Evolutionary conservation across 2,797 vertebrate species (phyloP).

Genomic region (Hephaestus fuliginosus): DNA sequence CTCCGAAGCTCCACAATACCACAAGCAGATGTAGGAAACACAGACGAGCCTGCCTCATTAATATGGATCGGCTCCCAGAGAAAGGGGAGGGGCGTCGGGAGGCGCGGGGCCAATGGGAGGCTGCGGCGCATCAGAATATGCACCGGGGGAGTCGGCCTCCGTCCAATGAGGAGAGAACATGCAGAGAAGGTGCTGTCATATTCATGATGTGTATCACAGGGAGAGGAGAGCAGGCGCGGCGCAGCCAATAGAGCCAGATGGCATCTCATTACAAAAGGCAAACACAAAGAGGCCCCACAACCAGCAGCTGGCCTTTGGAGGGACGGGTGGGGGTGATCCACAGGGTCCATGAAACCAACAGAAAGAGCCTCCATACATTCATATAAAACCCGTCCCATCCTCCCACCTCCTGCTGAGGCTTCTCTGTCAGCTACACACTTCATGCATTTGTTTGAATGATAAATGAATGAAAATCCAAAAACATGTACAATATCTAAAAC

Average conservation of each 20-base stretch:
- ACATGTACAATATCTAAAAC: not conserved
- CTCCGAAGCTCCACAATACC: constrained; percentile 83
- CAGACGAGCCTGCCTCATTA: constrained; percentile 84
- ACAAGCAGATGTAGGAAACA: constrained; percentile 82
- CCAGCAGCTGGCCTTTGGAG: constrained; percentile 79
- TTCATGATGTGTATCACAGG: constrained; percentile 72
- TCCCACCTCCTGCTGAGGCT: constrained; percentile 28
- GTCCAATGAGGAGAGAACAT: constrained; percentile 69
- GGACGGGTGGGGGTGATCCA: constrained; percentile 51
- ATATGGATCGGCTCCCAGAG: constrained; percentile 86
- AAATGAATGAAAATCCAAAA: constrained; percentile 14
- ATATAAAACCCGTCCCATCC: constrained; percentile 26
- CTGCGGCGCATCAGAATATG: constrained; percentile 61
- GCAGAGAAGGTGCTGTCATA: constrained; percentile 63
- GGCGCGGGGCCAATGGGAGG: constrained; percentile 81
- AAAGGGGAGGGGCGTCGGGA: constrained; percentile 82
- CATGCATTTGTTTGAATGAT: constrained; percentile 13
- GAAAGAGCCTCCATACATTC: constrained; percentile 42
- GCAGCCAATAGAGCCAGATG: constrained; percentile 81
- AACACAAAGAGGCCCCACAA: constrained; percentile 77
- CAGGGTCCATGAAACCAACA: constrained; percentile 49
- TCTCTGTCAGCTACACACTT: constrained; percentile 12
- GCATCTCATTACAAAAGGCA: constrained; percentile 84
- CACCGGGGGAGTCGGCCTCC: constrained; percentile 29
- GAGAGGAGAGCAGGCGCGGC: constrained; percentile 59